A percentile compares a stretch with the other conserved stretches of the same genome.
Evolutionary conservation across 2,113 vertebrate species (phyloP).

Genomic region (Pseudolaguvia tuberculata): DNA sequence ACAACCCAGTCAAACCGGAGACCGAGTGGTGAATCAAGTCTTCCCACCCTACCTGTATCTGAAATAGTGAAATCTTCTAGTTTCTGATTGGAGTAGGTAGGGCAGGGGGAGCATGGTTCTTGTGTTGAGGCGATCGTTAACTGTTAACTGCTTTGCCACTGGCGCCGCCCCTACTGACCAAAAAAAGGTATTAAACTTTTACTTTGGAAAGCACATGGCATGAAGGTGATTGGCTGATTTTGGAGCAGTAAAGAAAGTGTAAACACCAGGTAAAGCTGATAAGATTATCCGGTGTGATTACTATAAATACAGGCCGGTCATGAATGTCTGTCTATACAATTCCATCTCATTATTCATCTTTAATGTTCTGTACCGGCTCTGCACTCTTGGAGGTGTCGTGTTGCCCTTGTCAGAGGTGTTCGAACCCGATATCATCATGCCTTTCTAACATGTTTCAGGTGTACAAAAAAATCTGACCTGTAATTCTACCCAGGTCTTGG

Average conservation of each 20-base stretch:
- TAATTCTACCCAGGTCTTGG: not conserved
- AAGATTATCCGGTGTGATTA: not conserved
- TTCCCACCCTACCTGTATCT: too few species aligned
- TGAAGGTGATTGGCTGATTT: too few species aligned
- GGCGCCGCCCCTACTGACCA: too few species aligned
- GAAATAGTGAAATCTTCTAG: too few species aligned
- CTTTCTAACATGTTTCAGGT: slow-evolving; percentile 50
- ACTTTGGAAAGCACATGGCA: not conserved
- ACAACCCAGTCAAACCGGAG: too few species aligned
- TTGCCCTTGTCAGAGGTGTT: slow-evolving; percentile 26
- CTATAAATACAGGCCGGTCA: slow-evolving; percentile 4
- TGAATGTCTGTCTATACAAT: not conserved
- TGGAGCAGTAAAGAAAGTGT: not conserved
- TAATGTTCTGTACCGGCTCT: slow-evolving; percentile 51
- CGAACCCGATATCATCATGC: slow-evolving; percentile 3
- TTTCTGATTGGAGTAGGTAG: too few species aligned
- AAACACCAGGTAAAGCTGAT: not conserved
- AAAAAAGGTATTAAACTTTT: too few species aligned
- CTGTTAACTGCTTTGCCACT: too few species aligned
- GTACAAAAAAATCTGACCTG: slow-evolving; percentile 53
- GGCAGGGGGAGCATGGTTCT: too few species aligned
- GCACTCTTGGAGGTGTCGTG: not conserved
- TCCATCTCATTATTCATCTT: not conserved
- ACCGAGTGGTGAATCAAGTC: too few species aligned
- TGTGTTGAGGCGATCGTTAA: too few species aligned